Conservation (phyloP, 2,113 vertebrate species). For the Phyllopteryx taeniolatus region DNA sequence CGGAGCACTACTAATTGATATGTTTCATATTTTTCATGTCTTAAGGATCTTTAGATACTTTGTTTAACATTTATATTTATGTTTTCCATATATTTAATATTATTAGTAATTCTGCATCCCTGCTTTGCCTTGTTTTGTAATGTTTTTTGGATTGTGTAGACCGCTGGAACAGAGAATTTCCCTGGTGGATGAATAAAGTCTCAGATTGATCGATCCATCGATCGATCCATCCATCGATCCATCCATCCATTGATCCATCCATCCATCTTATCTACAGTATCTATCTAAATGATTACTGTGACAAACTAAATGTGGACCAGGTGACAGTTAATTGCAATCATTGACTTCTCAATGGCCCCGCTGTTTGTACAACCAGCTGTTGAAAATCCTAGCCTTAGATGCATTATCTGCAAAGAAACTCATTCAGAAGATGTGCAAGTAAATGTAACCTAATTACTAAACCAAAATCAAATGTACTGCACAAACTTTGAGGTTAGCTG, state of each 20-base stretch:
- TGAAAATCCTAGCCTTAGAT: slow-evolving; percentile 19
- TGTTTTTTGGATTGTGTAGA: too few relatives aligned
- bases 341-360: slow-evolving; percentile 45
- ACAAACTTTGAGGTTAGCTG: slow-evolving; percentile 44
- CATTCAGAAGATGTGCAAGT: slow-evolving; percentile 54
- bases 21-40: too few relatives aligned
- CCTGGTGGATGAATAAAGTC: too few relatives aligned
- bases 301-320: slow-evolving; percentile 29
- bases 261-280: neutral
- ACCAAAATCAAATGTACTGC: slow-evolving; percentile 55
- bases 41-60: too few relatives aligned
- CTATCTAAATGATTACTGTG: slow-evolving; percentile 1
- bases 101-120: too few relatives aligned
- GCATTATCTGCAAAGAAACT: slow-evolving; percentile 38
- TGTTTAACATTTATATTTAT: too few relatives aligned
- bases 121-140: too few relatives aligned
- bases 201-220: too few relatives aligned
- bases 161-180: too few relatives aligned
- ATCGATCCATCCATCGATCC: neutral
- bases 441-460: slow-evolving; percentile 51
- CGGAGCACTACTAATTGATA: too few relatives aligned
- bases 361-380: slow-evolving; percentile 55
- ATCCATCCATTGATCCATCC: too few relatives aligned
- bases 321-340: slow-evolving; percentile 31
- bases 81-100: too few relatives aligned